Evolutionary conservation across 1,140 invertebrate species (phyloP).

Genomic region (Leptinotarsa texana): DNA sequence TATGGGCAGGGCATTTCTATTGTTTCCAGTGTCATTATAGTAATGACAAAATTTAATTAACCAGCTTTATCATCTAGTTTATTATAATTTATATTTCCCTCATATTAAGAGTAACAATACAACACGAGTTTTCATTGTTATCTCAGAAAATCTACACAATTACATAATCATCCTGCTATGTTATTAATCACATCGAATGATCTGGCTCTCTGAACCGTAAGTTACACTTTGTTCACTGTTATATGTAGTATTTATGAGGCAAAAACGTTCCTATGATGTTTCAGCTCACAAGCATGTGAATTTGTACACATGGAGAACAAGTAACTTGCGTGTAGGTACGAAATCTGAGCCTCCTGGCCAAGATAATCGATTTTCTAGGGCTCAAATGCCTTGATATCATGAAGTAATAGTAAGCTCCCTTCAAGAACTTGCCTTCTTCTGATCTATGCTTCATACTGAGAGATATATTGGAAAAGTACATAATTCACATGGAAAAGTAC

Average conservation of each 20-base stretch:
- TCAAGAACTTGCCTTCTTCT: too few relatives aligned
- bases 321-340: too few relatives aligned
- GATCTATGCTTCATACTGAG: too few relatives aligned
- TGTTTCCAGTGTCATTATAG: neutral
- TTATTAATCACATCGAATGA: neutral
- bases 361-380: too few relatives aligned
- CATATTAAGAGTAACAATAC: neutral
- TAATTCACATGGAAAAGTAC: too few relatives aligned
- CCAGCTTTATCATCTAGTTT: neutral
- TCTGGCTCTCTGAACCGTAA: neutral
- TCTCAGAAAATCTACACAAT: neutral
- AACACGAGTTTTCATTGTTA: neutral
- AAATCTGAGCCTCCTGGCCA: too few relatives aligned
- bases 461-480: too few relatives aligned
- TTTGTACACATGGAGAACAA: too few relatives aligned
- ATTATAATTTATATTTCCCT: constrained; percentile 1
- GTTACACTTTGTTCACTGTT: neutral
- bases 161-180: neutral
- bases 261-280: too few relatives aligned
- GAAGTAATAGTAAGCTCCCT: too few relatives aligned
- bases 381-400: too few relatives aligned
- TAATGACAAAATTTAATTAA: constrained; percentile 7
- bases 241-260: neutral
- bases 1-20: neutral
- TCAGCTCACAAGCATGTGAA: too few relatives aligned